Percentiles rank a stretch among this genome's conserved stretches.
These are phyloP conservation scores for Neolamprologus longior DNA, from an alignment of 2,113 vertebrate species.

Conservation along the genomic window DNA sequence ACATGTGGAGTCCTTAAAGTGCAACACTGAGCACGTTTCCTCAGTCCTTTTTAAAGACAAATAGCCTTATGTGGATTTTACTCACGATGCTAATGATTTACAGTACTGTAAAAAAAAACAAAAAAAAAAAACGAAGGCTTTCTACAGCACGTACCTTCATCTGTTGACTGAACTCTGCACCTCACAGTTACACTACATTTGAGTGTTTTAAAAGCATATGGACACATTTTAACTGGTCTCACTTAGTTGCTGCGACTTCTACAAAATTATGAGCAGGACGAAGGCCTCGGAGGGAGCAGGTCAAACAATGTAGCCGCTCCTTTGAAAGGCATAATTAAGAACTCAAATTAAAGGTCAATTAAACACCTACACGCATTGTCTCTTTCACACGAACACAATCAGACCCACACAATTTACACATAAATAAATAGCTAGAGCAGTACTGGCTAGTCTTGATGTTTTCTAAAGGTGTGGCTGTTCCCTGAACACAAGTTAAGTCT, in stretches of 20 bases:
- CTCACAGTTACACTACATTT: not conserved
- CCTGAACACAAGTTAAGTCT: not conserved
- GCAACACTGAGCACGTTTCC: not conserved
- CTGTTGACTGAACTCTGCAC: not conserved
- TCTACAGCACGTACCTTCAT: not conserved
- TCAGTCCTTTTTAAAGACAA: not conserved
- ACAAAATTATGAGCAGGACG: not conserved
- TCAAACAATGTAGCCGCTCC: slow-evolving; percentile 2
- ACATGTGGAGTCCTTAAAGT: not conserved
- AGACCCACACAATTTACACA: not conserved
- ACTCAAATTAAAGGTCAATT: not conserved
- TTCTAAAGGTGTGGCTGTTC: not conserved
- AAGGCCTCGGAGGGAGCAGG: not conserved
- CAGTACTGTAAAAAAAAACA: not conserved
- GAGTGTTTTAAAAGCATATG: not conserved
- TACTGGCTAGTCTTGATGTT: not conserved
- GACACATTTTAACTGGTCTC: not conserved
- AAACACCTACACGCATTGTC: not conserved
- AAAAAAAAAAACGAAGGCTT: not conserved
- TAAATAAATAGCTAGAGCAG: slow-evolving; percentile 50
- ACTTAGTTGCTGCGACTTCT: not conserved
- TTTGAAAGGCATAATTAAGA: not conserved
- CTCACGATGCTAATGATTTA: not conserved
- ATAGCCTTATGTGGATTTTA: not conserved
- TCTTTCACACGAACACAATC: not conserved